Percentiles rank a stretch among this genome's conserved stretches.
phyloP scores from a whole-genome alignment of 2,888 invertebrate species.

The Ennomos erosarius region DNA sequence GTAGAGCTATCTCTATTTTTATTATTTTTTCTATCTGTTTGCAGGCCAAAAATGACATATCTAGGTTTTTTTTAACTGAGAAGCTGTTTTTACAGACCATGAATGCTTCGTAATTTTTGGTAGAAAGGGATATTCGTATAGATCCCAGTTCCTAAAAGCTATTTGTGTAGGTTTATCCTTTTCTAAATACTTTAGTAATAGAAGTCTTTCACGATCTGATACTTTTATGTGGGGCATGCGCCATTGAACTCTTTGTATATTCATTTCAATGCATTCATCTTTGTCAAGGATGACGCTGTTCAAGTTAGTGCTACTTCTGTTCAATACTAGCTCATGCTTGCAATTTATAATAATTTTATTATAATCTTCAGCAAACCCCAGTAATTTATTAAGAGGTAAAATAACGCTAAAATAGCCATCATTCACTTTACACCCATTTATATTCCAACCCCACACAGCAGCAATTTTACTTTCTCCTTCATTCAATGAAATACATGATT shows the following conservation, averaged over 20 bases:
- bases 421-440: neutral
- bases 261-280: conserved; percentile 1
- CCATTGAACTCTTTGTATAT: no score
- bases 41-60: neutral
- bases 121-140: neutral
- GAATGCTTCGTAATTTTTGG: neutral
- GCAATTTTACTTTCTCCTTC: conserved; percentile 41
- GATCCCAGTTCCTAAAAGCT: conserved; percentile 18
- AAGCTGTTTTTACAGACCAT: neutral
- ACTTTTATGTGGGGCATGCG: no score
- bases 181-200: conserved; percentile 18
- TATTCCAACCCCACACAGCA: conserved; percentile 40
- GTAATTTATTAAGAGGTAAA: conserved; percentile 10
- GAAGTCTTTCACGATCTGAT: conserved; percentile 14
- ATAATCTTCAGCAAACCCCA: conserved; percentile 45
- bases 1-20: no score
- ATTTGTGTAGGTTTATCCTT: conserved; percentile 14
- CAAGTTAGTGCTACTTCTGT: conserved; percentile 3
- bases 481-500: conserved; percentile 54
- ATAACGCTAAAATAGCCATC: neutral
- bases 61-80: no score
- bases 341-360: conserved; percentile 18
- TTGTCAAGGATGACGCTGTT: conserved; percentile 2
- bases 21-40: no score
- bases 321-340: no score